These are phyloP conservation scores for Pachyrhynchus sulphureomaculatus DNA, from an alignment of 1,140 invertebrate species.

Conservation along the genomic window DNA sequence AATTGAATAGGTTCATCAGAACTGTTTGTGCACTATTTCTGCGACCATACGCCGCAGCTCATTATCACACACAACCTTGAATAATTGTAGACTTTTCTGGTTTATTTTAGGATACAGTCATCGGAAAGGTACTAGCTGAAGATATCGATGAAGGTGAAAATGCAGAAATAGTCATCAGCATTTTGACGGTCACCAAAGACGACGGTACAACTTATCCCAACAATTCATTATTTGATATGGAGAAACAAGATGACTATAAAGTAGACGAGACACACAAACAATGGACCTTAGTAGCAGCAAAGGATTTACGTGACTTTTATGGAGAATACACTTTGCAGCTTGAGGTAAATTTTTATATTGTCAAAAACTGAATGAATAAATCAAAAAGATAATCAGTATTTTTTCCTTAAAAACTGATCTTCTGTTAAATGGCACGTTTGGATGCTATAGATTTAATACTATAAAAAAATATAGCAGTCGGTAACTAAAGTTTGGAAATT, in stretches of 20 bases:
- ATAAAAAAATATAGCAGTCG: no score
- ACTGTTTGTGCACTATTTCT: no score
- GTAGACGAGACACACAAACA: conserved; percentile 30
- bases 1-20: no score
- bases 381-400: conserved; percentile 10
- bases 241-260: conserved; percentile 39
- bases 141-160: conserved; percentile 53
- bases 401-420: no score
- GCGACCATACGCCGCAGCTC: no score
- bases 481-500: no score
- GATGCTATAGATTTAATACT: no score
- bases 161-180: conserved; percentile 55
- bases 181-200: conserved; percentile 47
- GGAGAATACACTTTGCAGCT: conserved; percentile 55
- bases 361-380: no score
- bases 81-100: no score
- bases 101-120: conserved; percentile 45
- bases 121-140: conserved; percentile 16
- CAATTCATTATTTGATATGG: conserved; percentile 51
- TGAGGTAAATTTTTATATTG: conserved; percentile 45
- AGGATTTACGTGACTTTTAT: conserved; percentile 55
- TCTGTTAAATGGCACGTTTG: no score
- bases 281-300: conserved; percentile 50
- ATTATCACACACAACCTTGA: no score
- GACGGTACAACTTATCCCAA: conserved; percentile 3